phyloP scores from a whole-genome alignment of 2,888 invertebrate genomes.

The Agrenia bidenticulata region DNA sequence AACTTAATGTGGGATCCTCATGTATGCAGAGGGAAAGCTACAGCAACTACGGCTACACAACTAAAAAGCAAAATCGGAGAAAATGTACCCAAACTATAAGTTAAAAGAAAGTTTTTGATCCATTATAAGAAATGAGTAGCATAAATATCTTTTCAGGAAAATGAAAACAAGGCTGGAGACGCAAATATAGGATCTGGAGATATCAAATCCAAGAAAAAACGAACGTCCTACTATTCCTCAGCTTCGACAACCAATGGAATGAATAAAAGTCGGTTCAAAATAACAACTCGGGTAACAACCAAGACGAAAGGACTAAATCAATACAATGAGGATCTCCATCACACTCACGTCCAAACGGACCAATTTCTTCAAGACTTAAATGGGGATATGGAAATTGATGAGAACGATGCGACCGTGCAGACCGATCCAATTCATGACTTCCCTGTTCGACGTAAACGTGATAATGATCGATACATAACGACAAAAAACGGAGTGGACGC shows the following conservation, averaged over 20 bases:
- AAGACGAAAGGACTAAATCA: slow-evolving; percentile 14
- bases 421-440: slow-evolving; percentile 44
- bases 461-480: slow-evolving; percentile 63
- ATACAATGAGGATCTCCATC: slow-evolving; percentile 69
- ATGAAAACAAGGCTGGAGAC: slow-evolving; percentile 2
- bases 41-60: slow-evolving; percentile 13
- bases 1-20: slow-evolving; percentile 53
- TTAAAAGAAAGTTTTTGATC: not conserved
- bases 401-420: slow-evolving; percentile 48
- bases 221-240: not conserved
- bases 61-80: slow-evolving; percentile 4
- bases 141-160: slow-evolving; percentile 4
- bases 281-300: slow-evolving; percentile 38
- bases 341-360: slow-evolving; percentile 87
- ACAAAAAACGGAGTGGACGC: slow-evolving; percentile 78
- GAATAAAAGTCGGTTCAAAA: slow-evolving; percentile 29
- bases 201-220: slow-evolving; percentile 1
- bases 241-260: slow-evolving; percentile 12
- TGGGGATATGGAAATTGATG: slow-evolving; percentile 30
- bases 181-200: not conserved
- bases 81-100: not conserved
- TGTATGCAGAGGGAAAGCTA: slow-evolving; percentile 47
- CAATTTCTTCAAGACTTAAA: slow-evolving; percentile 74
- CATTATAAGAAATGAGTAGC: not conserved
- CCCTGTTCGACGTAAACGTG: slow-evolving; percentile 9